Evolutionary conservation across 2,797 vertebrate genomes (phyloP).

Genomic region (Lepus oiostolus): DNA sequence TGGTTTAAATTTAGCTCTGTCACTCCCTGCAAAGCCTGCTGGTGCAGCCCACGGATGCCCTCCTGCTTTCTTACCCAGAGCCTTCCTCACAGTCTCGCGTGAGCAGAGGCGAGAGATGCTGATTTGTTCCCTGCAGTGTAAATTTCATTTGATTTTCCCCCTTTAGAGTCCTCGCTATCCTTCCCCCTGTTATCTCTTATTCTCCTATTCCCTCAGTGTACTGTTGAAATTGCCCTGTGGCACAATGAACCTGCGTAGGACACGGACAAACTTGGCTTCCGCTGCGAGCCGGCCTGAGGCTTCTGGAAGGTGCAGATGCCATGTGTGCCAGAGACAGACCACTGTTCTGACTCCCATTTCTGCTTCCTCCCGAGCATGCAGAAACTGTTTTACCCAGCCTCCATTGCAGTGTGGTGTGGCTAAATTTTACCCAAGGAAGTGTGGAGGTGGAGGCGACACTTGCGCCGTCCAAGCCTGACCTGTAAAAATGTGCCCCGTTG

Average conservation of each 20-base stretch:
- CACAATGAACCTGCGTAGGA: not conserved
- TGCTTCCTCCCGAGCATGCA: not conserved
- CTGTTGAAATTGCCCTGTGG: not conserved
- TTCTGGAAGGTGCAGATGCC: not conserved
- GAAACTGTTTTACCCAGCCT: not conserved
- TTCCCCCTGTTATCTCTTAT: not conserved
- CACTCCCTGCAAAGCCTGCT: not conserved
- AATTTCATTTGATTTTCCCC: conserved; percentile 27
- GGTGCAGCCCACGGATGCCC: not conserved
- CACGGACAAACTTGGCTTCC: not conserved
- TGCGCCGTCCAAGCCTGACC: not conserved
- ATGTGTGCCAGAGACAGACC: not conserved
- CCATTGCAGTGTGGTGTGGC: not conserved
- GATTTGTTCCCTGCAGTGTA: not conserved
- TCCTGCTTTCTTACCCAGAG: not conserved
- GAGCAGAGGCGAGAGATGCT: not conserved
- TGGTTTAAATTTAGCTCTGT: conserved; percentile 64
- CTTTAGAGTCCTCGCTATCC: not conserved
- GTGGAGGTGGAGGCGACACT: not conserved
- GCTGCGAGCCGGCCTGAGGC: not conserved
- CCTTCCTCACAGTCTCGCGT: not conserved
- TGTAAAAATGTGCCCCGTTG: not conserved
- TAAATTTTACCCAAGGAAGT: not conserved
- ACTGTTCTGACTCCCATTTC: not conserved
- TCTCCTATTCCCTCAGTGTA: conserved; percentile 8